phyloP scores from a whole-genome alignment of 2,888 invertebrate genomes.

The Euspilapteryx auroguttella region DNA sequence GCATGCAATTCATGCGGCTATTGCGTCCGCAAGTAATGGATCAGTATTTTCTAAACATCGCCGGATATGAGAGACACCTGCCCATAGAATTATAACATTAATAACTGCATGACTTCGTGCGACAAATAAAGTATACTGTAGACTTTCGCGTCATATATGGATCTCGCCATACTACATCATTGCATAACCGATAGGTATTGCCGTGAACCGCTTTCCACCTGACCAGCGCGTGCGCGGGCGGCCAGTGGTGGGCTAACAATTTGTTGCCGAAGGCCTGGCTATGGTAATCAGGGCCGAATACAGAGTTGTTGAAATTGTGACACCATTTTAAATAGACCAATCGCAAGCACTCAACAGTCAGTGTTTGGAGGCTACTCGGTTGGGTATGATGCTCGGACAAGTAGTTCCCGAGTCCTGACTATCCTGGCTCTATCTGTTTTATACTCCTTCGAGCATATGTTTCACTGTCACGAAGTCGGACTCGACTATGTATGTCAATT shows the following conservation, averaged over 20 bases:
- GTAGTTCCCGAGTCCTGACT: too few relatives aligned
- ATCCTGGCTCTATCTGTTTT: too few relatives aligned
- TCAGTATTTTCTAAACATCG: not conserved
- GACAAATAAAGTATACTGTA: conserved; percentile 10
- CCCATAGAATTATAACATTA: not conserved
- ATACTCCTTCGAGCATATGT: too few relatives aligned
- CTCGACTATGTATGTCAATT: too few relatives aligned
- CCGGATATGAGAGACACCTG: not conserved
- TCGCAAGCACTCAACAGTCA: too few relatives aligned
- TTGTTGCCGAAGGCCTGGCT: conserved; percentile 21
- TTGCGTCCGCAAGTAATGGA: too few relatives aligned
- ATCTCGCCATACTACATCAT: conserved; percentile 30
- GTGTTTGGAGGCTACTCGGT: too few relatives aligned
- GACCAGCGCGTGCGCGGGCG: conserved; percentile 17
- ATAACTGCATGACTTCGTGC: not conserved
- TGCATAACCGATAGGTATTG: conserved; percentile 29
- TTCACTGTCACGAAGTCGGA: too few relatives aligned
- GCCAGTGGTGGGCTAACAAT: conserved; percentile 48
- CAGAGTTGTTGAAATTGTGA: too few relatives aligned
- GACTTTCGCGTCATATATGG: conserved; percentile 39
- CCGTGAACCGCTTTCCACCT: conserved; percentile 45
- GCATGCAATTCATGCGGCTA: too few relatives aligned
- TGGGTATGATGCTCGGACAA: too few relatives aligned
- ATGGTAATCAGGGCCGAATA: conserved; percentile 14
- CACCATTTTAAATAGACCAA: too few relatives aligned